Evolutionary conservation across 2,113 vertebrate genomes (phyloP).

Genomic region (Heloderma charlesbogerti): DNA sequence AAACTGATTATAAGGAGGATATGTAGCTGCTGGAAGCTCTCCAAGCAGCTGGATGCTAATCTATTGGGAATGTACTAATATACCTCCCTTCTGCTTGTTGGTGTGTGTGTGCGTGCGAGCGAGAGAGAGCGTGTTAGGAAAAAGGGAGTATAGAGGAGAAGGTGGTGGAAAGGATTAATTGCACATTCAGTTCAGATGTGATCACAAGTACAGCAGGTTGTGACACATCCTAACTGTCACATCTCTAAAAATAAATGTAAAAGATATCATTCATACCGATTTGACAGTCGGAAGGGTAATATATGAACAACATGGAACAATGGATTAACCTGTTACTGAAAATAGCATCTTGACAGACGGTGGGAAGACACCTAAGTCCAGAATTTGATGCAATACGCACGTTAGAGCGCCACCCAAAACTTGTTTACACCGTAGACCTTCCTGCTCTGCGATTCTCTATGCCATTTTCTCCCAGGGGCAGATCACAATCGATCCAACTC

Average conservation of each 20-base stretch:
- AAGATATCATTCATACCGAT: constrained; percentile 30
- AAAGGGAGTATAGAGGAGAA: not conserved
- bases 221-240: constrained; percentile 62
- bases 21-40: constrained; percentile 45
- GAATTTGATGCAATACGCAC: constrained; percentile 8
- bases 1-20: not conserved
- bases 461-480: not conserved
- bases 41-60: constrained; percentile 2
- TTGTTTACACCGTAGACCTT: not conserved
- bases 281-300: constrained; percentile 62
- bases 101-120: not conserved
- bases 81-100: constrained; percentile 10
- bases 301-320: constrained; percentile 57
- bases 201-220: constrained; percentile 63
- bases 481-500: not conserved
- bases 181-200: constrained; percentile 63
- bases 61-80: not conserved
- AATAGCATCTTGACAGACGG: constrained; percentile 39
- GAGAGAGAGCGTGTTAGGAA: not conserved
- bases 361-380: constrained; percentile 33
- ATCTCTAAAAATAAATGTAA: constrained; percentile 66
- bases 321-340: constrained; percentile 59
- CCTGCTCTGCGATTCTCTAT: not conserved
- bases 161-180: constrained; percentile 59
- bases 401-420: not conserved